Base-by-base conservation (phyloP, 1,140 invertebrate genomes). In the Pseudoatta argentina region DNA sequence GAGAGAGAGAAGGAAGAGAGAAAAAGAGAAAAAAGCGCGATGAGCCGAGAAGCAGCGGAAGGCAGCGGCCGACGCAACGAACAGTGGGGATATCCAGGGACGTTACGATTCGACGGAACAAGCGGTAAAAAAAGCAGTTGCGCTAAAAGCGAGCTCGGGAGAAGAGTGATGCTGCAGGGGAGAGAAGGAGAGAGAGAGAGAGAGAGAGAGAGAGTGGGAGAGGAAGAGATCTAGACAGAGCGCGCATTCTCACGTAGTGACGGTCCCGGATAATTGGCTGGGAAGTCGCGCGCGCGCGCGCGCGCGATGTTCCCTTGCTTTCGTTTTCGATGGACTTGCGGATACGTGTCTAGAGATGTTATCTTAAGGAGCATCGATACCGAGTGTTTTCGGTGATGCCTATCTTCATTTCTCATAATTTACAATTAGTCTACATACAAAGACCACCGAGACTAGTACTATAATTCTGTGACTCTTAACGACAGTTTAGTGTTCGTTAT, bases 31-130 rank as follows among this genome's bases (percentile, higher is more conserved):
- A 78, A 85, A 86, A 89, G 83, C 83, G 91, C 86, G 87, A 93
- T 88, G 93, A 91, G 92, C 91, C 91, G 91, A 91, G 92, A 94
- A 92, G 90, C 72, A 89, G 63, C 86, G 86, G 89, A 85, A 71
- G 88, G 87, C 48, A 48, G 48, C 66, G 81, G 71, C 67, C 63
- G 75, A 72, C 87, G 63, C 39, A 57, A 57, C 27, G 21, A n/a
- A 69, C 21, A 75, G 89, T 87, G 91, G 92, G 88, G 91, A 89
- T 66, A 87, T 87, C 85, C 88, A 89, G 92, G 91, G 92, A 92
- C 91, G 88, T 79, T 79, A 90, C 61, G 88, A 87, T 86, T 82
- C 85, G 88, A 82, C 63, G 81, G 57, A 67, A 61, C 21, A 66
- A 66, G 90, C 61, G 89, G 81, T 77, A 73, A 64, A 86, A 86